Percentiles rank a stretch among this genome's conserved stretches.
Evolutionary conservation across 1,140 invertebrate species (phyloP).

Genomic region (Apis florea): DNA sequence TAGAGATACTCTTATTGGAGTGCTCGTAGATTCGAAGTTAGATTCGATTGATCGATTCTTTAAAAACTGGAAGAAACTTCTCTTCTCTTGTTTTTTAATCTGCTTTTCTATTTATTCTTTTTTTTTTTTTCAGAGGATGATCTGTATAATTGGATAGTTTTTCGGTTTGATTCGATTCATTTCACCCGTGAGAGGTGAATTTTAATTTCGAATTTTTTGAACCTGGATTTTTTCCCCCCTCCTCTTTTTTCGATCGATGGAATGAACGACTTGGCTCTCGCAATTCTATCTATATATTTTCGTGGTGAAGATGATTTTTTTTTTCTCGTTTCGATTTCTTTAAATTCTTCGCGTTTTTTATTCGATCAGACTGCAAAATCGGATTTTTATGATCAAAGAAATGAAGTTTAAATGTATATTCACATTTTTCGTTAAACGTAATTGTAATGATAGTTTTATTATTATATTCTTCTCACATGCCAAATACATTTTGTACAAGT

Average conservation of each 20-base stretch:
- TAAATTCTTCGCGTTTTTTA: background rate
- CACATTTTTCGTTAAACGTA: too few species aligned
- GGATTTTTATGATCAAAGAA: too few species aligned
- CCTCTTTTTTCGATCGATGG: background rate
- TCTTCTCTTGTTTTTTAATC: too few species aligned
- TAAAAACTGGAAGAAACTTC: background rate
- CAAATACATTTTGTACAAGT: too few species aligned
- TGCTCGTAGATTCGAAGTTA: background rate
- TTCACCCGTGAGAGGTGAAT: too few species aligned
- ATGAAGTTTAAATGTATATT: too few species aligned
- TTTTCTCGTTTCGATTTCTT: background rate
- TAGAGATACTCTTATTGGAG: too few species aligned
- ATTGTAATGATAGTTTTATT: too few species aligned
- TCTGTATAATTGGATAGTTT: background rate
- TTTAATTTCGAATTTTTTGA: background rate
- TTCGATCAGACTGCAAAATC: background rate
- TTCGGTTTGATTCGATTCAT: background rate
- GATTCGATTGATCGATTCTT: slow-evolving; percentile 18
- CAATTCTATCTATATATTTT: background rate
- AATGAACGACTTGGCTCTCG: background rate
- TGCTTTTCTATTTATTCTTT: background rate
- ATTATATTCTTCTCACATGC: too few species aligned
- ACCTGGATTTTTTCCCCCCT: too few species aligned
- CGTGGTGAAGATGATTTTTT: background rate
- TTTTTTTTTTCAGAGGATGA: background rate